Base-by-base conservation (phyloP, 2,797 vertebrate genomes). In the Bryconaethiops microstoma region DNA sequence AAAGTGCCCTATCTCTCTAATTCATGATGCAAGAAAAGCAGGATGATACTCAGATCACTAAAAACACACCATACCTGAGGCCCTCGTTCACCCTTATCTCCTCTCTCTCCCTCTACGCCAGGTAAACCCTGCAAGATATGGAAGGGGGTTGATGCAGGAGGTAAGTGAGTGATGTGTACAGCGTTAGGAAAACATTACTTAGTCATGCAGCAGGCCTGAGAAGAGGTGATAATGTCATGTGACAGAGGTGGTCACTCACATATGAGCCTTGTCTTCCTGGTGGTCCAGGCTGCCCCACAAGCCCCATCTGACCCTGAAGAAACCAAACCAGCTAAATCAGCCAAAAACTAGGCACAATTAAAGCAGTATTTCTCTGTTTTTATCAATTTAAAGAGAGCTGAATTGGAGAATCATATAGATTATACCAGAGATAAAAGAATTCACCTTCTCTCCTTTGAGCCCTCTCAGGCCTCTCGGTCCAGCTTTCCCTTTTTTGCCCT, bases 401-500 rank as follows among this genome's bases (percentile, higher is more conserved):
- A 12, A 25, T 4, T 10, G 57, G n/a, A 63, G 19, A 45, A 68
- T 69, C 10, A 1, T 39, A 16, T 5, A 12, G 10, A 42, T 48
- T 4, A 23, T 54, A 40, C 48, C 9, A 35, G 4, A 55, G 4
- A 7, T 19, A 19, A 9, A 5, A 70, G n/a, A 39, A 50, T 90
- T 79, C 86, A 96, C 95, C 94, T 95, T 94, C 78, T 82, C 89
- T 59, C 95, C 95, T 57, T 16, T 86, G 40, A 59, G 67, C 1
- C 95, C 95, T 82, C 94, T 89, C 0, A 82, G 85, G 9, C 92
- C 92, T 80, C 91, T 90, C n/a, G 69, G 87, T 65, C 94, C 95
- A n/a, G 86, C 83, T 89, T 89, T 95, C 70, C 95, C 95, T 85
- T 86, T 86, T 87, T 91, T 95, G 48, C 95, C 95, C 95, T 95